Conservation (phyloP, 2,888 invertebrate genomes). For the Bedellia somnulentella region DNA sequence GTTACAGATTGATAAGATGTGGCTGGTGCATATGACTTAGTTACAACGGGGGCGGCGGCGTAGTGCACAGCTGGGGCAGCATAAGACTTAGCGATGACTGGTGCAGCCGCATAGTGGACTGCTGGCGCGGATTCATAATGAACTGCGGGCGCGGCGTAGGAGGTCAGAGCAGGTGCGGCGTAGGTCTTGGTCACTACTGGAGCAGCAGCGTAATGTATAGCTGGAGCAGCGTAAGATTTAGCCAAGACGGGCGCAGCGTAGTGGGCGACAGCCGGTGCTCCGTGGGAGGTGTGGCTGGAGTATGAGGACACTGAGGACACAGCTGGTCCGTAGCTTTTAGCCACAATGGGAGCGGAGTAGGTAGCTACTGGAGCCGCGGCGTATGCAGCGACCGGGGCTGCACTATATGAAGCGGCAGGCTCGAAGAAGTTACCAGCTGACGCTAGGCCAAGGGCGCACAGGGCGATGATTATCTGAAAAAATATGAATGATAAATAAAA, state of each 20-base stretch:
- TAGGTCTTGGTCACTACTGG: background rate
- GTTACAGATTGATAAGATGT: conserved; percentile 25
- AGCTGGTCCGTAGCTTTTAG: conserved; percentile 24
- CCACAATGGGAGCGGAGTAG: conserved; percentile 10
- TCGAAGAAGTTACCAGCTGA: conserved; percentile 34
- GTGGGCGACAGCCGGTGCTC: conserved; percentile 32
- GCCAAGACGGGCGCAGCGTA: conserved; percentile 15
- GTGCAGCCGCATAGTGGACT: conserved; percentile 23
- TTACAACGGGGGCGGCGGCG: conserved; percentile 1
- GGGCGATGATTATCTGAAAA: conserved; percentile 28
- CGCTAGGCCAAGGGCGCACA: conserved; percentile 35
- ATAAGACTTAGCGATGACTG: conserved; percentile 20
- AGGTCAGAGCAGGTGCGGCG: conserved; percentile 31
- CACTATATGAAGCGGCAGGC: conserved; percentile 8
- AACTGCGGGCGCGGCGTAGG: conserved; percentile 21
- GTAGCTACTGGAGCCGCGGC: conserved; percentile 20
- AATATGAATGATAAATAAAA: too few relatives aligned
- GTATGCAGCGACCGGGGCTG: conserved; percentile 8
- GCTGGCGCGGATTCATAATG: conserved; percentile 25
- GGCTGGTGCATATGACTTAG: conserved; percentile 2
- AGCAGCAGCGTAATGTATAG: conserved; percentile 9
- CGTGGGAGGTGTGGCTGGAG: too few relatives aligned
- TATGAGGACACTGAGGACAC: conserved; percentile 21
- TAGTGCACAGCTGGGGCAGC: conserved; percentile 19
- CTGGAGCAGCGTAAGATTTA: conserved; percentile 16